Percentiles rank a stretch among this genome's conserved stretches.
These are phyloP conservation scores for Trissonchulus sp. DNA, from an alignment of 2,888 invertebrate species.

Conservation along the genomic window DNA sequence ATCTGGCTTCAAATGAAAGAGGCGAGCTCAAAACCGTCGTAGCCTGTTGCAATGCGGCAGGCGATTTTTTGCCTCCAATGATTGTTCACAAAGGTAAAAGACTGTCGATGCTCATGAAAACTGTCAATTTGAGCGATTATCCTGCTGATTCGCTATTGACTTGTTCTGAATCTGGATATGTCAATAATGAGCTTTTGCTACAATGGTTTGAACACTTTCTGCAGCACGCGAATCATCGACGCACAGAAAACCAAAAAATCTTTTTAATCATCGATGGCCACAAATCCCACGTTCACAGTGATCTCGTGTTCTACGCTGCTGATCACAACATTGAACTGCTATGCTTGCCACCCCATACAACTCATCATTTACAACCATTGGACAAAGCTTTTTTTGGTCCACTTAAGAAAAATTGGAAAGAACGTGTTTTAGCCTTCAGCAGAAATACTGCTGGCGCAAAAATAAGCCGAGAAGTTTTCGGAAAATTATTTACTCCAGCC, in stretches of 20 bases:
- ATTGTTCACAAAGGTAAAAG: not conserved
- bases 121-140: not conserved
- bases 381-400: not conserved
- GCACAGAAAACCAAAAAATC: too few species aligned
- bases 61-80: slow-evolving; percentile 14
- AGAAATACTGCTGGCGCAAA: not conserved
- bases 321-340: not conserved
- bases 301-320: not conserved
- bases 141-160: not conserved
- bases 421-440: not conserved
- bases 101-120: not conserved
- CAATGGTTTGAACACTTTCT: slow-evolving; percentile 21
- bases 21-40: slow-evolving; percentile 18
- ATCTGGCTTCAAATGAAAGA: slow-evolving; percentile 1
- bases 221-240: too few species aligned
- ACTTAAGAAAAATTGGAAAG: not conserved
- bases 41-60: slow-evolving; percentile 13
- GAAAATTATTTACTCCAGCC: not conserved
- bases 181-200: slow-evolving; percentile 5
- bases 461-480: not conserved
- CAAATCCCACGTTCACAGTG: not conserved
- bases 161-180: not conserved
- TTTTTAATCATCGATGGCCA: slow-evolving; percentile 17
- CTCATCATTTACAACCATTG: slow-evolving; percentile 9
- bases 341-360: slow-evolving; percentile 1